phyloP scores from a whole-genome alignment of 2,888 invertebrate species.

The Torymus tubicola region DNA sequence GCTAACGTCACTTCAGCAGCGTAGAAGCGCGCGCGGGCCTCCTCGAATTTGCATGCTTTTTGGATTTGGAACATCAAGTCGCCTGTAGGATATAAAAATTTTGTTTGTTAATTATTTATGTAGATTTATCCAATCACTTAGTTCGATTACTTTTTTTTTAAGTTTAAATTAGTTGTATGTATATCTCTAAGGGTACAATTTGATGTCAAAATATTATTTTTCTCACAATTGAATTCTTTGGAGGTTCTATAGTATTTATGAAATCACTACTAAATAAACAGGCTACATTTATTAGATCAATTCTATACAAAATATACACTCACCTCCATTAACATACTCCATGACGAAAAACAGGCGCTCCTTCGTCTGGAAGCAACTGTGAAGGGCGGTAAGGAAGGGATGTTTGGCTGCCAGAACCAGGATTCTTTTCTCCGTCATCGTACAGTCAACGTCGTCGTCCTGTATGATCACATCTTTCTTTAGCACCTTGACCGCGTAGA shows the following conservation, averaged over 20 bases:
- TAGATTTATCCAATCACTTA: no score
- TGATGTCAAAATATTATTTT: no score
- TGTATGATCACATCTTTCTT: slow-evolving; percentile 99
- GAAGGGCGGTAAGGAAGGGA: slow-evolving; percentile 97
- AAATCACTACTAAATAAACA: no score
- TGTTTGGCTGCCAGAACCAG: slow-evolving; percentile 97
- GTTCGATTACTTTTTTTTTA: no score
- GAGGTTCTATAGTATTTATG: no score
- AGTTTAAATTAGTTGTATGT: no score
- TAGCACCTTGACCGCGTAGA: slow-evolving; percentile 91
- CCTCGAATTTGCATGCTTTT: slow-evolving; percentile 97
- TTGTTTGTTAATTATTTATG: not conserved
- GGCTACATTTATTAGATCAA: no score
- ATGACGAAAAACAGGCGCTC: slow-evolving; percentile 99
- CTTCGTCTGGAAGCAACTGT: slow-evolving; percentile 97
- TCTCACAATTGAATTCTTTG: no score
- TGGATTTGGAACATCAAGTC: slow-evolving; percentile 99
- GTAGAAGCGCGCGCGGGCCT: slow-evolving; percentile 96
- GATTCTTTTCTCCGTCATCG: slow-evolving; percentile 98
- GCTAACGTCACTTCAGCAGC: slow-evolving; percentile 99
- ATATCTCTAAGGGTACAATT: no score
- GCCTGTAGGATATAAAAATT: slow-evolving; percentile 74
- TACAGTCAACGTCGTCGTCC: slow-evolving; percentile 99
- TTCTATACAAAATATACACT: not conserved
- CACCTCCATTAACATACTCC: slow-evolving; percentile 98